Base-by-base conservation (phyloP, 2,113 vertebrate species). In the Dipodomys ordii region DNA sequence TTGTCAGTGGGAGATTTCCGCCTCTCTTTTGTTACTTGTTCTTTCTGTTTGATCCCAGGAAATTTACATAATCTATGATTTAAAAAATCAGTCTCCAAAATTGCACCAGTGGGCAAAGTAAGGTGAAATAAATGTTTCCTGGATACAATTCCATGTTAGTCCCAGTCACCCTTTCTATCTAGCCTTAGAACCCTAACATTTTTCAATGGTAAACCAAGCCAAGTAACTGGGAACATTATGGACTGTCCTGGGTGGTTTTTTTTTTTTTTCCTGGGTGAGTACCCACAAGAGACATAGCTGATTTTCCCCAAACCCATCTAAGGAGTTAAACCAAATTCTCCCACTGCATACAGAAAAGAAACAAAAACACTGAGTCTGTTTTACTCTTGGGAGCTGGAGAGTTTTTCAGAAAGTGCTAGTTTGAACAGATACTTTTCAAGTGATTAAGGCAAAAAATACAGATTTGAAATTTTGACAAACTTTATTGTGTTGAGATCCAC, bases 1-100 rank as follows among this genome's bases (percentile, higher is more conserved):
- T 89, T 96, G 95, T 94, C 94, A 89, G 83, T 95, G 93, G 94
- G 96, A 90, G 80, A 96, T 89, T 97, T 98, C 96, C 98, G 96
- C 78, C 96, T 97, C 96, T 96, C 94, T 97, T 98, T 97, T 1
- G 1, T 96, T 95, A 83, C 87, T 85, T 95, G 92, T 82, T 90
- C 88, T 69, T 96, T 94, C 84, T 49, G 27, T 95, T 97, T 93
- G 92, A 97, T 95, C 94, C 74, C 80, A 96, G 94, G 91, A 13
- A 16, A 94, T 97, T 97, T 96, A 94, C 95, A 82, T 87, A 97
- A 90, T 94, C 92, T 96, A 68, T 96, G 95, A 87, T 97, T 95
- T 94, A 95, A 93, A 4, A 97, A 96, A 57, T 57, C 60, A 69
- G 92, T 96, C 74, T 88, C 83, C 88, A 93, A 85, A 97, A 96